Conservation (phyloP, 2,797 vertebrate genomes). For the Sylvia borin region DNA sequence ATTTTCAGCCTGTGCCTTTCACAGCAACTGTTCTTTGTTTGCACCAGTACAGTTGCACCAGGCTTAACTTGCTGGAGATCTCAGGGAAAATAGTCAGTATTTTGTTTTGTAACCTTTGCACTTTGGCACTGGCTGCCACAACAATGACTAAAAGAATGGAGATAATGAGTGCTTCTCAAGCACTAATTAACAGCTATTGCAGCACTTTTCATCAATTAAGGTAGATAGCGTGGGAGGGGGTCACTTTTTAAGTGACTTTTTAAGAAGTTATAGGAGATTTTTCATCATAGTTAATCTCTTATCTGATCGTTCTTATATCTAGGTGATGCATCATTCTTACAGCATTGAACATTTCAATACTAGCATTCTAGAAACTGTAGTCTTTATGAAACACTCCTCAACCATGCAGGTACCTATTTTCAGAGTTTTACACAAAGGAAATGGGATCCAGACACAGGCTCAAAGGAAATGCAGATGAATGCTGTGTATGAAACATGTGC, state of each 20-base stretch:
- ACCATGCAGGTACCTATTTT: background rate
- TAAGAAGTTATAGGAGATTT: background rate
- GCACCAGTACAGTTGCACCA: background rate
- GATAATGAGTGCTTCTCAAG: background rate
- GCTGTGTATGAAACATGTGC: background rate
- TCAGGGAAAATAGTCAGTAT: background rate
- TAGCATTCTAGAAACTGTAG: background rate
- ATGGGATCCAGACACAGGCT: background rate
- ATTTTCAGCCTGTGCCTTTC: background rate
- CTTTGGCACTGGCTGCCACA: background rate
- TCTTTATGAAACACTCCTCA: constrained; percentile 9
- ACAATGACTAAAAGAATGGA: background rate
- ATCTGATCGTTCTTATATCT: background rate
- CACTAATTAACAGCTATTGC: background rate
- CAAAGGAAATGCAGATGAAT: background rate
- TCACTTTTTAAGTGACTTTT: background rate
- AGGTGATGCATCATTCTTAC: background rate
- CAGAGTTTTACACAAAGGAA: background rate
- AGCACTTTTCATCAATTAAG: background rate
- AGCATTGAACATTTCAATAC: background rate
- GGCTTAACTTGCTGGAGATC: background rate
- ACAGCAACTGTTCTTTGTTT: background rate
- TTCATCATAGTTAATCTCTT: background rate
- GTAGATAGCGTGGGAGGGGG: background rate
- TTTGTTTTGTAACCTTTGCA: background rate